Conservation (phyloP, 2,113 vertebrate genomes). For the Oenanthe oenanthe region DNA sequence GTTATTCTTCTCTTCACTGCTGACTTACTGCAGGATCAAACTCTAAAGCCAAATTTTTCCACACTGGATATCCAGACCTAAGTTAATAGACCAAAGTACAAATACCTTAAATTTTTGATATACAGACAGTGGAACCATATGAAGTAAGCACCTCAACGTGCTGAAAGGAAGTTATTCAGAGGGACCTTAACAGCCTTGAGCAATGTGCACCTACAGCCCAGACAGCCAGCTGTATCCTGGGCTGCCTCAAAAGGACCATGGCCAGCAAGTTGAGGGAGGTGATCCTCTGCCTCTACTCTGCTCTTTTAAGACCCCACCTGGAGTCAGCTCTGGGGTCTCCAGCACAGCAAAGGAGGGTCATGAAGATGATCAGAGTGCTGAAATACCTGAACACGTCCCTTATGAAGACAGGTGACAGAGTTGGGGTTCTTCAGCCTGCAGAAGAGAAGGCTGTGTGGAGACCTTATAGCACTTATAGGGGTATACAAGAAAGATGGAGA, state of each 20-base stretch:
- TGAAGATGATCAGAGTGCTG: background rate
- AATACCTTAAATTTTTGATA: background rate
- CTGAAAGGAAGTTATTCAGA: background rate
- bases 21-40: background rate
- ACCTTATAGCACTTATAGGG: background rate
- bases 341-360: background rate
- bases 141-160: background rate
- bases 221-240: background rate
- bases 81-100: background rate
- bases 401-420: background rate
- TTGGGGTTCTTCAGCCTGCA: background rate
- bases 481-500: background rate
- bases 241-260: rapidly evolving
- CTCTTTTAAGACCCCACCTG: background rate
- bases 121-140: background rate
- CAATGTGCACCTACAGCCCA: background rate
- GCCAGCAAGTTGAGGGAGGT: background rate
- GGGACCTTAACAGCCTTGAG: background rate
- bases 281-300: background rate
- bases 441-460: background rate
- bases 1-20: background rate
- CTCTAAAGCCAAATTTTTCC: background rate
- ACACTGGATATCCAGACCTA: background rate
- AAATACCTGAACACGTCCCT: too few species aligned
- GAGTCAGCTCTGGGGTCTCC: background rate